Percentiles rank a stretch among this genome's conserved stretches.
phyloP scores from a whole-genome alignment of 1,140 invertebrate species.

The Papilio machaon region DNA sequence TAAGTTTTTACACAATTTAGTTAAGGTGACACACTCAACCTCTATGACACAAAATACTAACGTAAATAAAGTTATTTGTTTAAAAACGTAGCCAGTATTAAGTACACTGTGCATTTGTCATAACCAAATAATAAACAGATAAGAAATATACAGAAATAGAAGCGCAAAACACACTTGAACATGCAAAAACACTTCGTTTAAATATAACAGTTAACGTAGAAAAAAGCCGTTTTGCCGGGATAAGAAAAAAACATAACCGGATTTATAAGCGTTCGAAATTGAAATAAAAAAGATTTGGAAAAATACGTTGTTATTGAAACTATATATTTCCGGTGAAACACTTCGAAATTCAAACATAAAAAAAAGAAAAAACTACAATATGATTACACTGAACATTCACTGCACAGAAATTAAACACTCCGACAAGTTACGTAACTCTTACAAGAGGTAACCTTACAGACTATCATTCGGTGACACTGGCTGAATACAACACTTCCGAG shows the following conservation, averaged over 20 bases:
- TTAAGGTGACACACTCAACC: neutral
- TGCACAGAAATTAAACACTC: neutral
- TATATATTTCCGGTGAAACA: constrained; percentile 3
- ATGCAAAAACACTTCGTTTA: constrained; percentile 2
- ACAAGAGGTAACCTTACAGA: neutral
- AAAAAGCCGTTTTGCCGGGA: neutral
- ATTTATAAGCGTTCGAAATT: constrained; percentile 8
- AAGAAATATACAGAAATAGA: neutral
- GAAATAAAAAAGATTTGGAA: constrained; percentile 3
- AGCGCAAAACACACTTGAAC: neutral
- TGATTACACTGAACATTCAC: neutral
- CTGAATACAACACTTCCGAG: constrained; percentile 3
- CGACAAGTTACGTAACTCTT: neutral
- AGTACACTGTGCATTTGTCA: neutral
- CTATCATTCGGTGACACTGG: constrained; percentile 4
- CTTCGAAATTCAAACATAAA: neutral
- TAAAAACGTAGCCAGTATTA: neutral
- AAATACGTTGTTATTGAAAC: constrained; percentile 4
- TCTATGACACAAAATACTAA: neutral
- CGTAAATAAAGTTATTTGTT: neutral
- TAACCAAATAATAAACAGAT: neutral
- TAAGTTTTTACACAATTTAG: neutral
- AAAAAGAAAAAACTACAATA: neutral
- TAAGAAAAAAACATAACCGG: constrained; percentile 18
- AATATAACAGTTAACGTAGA: constrained; percentile 16